Conservation (phyloP, 2,888 invertebrate genomes). For the Dermolepida albohirtum region DNA sequence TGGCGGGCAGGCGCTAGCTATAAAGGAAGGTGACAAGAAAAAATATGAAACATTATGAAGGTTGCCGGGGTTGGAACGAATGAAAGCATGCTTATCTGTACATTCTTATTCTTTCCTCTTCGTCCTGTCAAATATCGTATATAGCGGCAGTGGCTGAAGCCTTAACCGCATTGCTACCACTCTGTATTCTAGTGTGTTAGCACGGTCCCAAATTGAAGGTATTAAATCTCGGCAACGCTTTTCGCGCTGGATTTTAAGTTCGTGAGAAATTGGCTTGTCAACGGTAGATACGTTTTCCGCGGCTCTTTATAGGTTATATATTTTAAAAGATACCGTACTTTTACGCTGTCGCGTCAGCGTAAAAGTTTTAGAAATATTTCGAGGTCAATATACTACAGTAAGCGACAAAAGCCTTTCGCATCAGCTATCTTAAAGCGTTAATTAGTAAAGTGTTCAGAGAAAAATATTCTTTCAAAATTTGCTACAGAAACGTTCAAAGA, state of each 20-base stretch:
- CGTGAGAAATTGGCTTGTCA: slow-evolving; percentile 56
- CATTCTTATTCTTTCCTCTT: slow-evolving; percentile 44
- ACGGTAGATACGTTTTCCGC: slow-evolving; percentile 39
- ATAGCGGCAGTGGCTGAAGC: slow-evolving; percentile 9
- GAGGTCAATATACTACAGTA: neutral
- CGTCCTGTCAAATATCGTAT: slow-evolving; percentile 34
- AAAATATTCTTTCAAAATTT: too few species aligned
- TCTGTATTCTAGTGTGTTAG: slow-evolving; percentile 47
- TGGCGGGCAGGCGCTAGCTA: neutral
- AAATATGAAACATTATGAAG: slow-evolving; percentile 52
- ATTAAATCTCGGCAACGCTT: slow-evolving; percentile 53
- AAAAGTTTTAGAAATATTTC: slow-evolving; percentile 25
- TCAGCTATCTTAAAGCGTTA: too few species aligned
- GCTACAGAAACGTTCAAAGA: too few species aligned
- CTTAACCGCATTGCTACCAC: slow-evolving; percentile 29
- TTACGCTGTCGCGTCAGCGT: slow-evolving; percentile 11
- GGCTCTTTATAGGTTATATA: slow-evolving; percentile 45
- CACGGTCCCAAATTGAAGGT: slow-evolving; percentile 55
- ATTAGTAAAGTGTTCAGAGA: too few species aligned
- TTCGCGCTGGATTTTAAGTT: slow-evolving; percentile 53
- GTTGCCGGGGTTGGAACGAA: slow-evolving; percentile 30
- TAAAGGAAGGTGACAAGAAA: slow-evolving; percentile 37
- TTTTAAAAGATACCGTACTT: slow-evolving; percentile 18
- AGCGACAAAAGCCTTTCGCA: too few species aligned
- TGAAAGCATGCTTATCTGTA: slow-evolving; percentile 53